Evolutionary conservation across 2,113 vertebrate species (phyloP).

Genomic region (Trematomus loennbergii): DNA sequence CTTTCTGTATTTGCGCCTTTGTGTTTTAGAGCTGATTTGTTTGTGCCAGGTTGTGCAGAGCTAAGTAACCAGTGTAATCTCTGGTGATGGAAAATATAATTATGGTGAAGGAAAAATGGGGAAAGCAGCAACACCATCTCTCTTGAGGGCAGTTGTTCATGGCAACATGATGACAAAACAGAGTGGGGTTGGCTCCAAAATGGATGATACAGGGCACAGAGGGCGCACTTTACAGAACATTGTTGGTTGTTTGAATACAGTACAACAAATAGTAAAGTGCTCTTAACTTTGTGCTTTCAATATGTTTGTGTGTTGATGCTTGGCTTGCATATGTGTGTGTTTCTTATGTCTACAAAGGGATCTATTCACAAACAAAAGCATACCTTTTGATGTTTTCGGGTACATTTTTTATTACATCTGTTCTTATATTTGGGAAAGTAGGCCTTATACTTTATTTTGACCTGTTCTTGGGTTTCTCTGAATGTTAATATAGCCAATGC

Average conservation of each 20-base stretch:
- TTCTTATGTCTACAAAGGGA: background rate
- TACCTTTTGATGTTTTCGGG: background rate
- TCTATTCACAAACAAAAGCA: conserved; percentile 27
- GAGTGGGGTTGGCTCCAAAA: conserved; percentile 20
- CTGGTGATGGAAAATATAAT: conserved; percentile 75
- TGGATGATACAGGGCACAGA: conserved; percentile 10
- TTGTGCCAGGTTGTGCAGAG: conserved; percentile 43
- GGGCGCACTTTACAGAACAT: background rate
- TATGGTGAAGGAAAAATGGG: conserved; percentile 47
- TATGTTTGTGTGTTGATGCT: conserved; percentile 31
- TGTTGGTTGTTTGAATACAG: conserved; percentile 7
- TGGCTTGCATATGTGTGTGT: background rate
- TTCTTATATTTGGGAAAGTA: background rate
- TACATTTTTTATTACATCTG: background rate
- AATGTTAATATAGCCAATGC: background rate
- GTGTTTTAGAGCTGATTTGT: conserved; percentile 24
- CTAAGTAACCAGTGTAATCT: conserved; percentile 74
- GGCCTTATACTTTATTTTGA: background rate
- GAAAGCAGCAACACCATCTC: conserved; percentile 61
- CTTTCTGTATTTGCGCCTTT: conserved; percentile 23
- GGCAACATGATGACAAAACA: conserved; percentile 61
- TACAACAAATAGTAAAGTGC: background rate
- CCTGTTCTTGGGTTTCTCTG: conserved; percentile 8
- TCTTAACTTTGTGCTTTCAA: conserved; percentile 4
- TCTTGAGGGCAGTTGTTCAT: conserved; percentile 68